Base-by-base conservation (phyloP, 2,888 invertebrate genomes). In the Chrysina gloriosa region DNA sequence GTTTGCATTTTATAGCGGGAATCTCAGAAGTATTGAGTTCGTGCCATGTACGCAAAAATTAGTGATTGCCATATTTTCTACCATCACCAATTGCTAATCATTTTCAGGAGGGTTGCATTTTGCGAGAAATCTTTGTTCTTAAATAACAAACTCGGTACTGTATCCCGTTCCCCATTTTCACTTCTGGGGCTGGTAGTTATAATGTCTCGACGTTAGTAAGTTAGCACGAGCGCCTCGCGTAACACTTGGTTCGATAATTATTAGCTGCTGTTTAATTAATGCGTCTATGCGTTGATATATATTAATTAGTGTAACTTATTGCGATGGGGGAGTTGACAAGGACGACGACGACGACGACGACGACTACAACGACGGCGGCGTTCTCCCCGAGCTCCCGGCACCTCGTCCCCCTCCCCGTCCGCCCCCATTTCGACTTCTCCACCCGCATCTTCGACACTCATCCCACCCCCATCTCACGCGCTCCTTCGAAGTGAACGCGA, bases 201-300 rank as follows among this genome's bases (percentile, higher is more conserved):
- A 73, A 73, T 73, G 71, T 74, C 71, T 71, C 68, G 71, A 71
- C 73, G 72, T 73, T 73, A 74, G 71, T 74, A 70, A 71, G 70
- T 23, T 6, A 29, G 36, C 29, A 47, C 27, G 45, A 42, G 31
- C 56, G 31, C 65, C 9, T 34, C 63, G 65, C 69, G 82, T 79
- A 80, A 79, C 83, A 83, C 78, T 83, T 82, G 83, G 81, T 79
- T 80, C 82, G 79, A 83, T 83, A 80, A 82, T 82, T 83, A 83
- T 82, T 81, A 81, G 80, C 77, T 79, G 73, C 77, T 77, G 78
- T 82, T 82, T 83, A 83, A 83, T 83, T 82, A 83, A 83, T 83
- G 80, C 82, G 80, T 81, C 80, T 81, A 82, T 82, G 82, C 81
- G 79, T 81, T 82, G 82, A 82, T 83, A 82, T 83, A 81, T 82